Evolutionary conservation across 2,113 vertebrate genomes (phyloP).

Genomic region (Anolis carolinensis): DNA sequence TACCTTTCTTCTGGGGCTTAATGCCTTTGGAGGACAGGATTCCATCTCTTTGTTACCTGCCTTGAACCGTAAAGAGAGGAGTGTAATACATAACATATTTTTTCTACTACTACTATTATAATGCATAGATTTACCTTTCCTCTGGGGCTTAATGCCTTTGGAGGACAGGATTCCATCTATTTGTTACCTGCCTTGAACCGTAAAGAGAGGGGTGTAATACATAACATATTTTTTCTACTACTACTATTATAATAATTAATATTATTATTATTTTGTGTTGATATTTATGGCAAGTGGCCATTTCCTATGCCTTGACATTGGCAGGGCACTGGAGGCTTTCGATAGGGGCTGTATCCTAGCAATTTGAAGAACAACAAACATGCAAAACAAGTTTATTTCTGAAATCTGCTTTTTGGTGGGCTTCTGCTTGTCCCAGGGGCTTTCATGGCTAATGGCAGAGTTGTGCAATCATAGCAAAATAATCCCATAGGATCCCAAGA

Average conservation of each 20-base stretch:
- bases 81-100: too few species aligned
- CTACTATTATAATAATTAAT: too few species aligned
- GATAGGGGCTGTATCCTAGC: conserved; percentile 24
- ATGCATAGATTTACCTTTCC: not conserved
- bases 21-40: not conserved
- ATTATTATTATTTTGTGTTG: too few species aligned
- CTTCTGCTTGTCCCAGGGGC: conserved; percentile 63
- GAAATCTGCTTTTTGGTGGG: conserved; percentile 51
- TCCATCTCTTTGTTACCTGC: conserved; percentile 20
- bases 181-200: too few species aligned
- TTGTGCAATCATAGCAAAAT: not conserved
- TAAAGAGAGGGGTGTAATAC: too few species aligned
- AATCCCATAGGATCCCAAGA: not conserved
- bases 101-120: not conserved
- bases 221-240: too few species aligned
- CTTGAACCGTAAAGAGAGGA: too few species aligned
- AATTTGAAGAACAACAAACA: conserved; percentile 29
- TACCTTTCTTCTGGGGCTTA: not conserved
- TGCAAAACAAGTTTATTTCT: conserved; percentile 21
- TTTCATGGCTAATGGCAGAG: conserved; percentile 68
- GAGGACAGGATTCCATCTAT: conserved; percentile 25
- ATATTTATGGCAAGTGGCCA: conserved; percentile 25
- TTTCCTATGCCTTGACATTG: conserved; percentile 27
- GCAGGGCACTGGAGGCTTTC: not conserved
- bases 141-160: not conserved